Percentiles rank a stretch among this genome's conserved stretches.
These are phyloP conservation scores for Pygoscelis antarcticus DNA, from an alignment of 2,113 vertebrate genomes.

Conservation along the genomic window DNA sequence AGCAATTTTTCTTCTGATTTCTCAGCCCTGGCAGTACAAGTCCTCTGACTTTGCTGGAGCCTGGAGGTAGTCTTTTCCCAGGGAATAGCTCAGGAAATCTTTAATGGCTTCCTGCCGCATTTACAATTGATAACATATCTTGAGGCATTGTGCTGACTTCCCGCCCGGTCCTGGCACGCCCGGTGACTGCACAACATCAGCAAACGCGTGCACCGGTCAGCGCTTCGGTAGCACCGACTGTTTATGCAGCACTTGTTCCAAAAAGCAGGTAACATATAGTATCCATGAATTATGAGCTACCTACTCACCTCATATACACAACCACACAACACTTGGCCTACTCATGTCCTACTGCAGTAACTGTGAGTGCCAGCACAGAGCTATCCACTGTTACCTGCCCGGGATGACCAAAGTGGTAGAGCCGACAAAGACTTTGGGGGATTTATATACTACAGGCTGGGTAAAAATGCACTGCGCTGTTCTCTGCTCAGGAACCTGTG, in stretches of 20 bases:
- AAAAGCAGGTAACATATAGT: neutral
- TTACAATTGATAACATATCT: neutral
- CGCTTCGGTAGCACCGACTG: fast-evolving
- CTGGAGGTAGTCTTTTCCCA: slow-evolving; percentile 5
- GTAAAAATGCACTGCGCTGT: neutral
- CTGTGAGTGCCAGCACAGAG: neutral
- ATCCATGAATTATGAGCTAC: neutral
- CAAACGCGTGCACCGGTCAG: neutral
- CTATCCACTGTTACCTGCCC: neutral
- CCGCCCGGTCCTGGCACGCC: neutral
- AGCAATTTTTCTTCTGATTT: slow-evolving; percentile 4
- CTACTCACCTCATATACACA: neutral
- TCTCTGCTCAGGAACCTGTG: neutral
- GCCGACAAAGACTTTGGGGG: neutral
- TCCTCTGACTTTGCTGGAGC: neutral
- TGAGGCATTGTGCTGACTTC: neutral
- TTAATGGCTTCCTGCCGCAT: slow-evolving; percentile 55
- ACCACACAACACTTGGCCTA: neutral
- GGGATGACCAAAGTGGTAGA: neutral
- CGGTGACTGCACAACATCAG: neutral
- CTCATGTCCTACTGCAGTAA: neutral
- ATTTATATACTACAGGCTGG: neutral
- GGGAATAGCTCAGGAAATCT: slow-evolving; percentile 24
- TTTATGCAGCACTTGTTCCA: neutral
- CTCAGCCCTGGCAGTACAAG: neutral